Evolutionary conservation across 1,140 invertebrate species (phyloP), one percentile per base, ranked within the genome.

Genomic region (Nomia melanderi): DNA sequence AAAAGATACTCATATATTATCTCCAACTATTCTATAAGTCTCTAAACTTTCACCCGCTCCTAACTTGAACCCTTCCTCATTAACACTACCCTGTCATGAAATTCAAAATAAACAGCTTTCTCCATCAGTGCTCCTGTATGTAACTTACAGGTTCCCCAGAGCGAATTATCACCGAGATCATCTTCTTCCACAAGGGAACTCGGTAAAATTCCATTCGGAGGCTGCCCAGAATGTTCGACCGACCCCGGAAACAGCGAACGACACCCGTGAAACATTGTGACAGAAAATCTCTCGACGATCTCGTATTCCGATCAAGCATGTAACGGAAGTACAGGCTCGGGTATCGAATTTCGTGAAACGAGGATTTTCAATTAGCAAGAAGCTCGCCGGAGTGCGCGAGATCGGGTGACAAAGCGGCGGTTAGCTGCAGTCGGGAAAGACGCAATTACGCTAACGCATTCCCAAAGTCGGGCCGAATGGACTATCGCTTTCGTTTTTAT

Each of bases 321-420:
- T 33, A 31, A 4, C 33, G n/a, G 31, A 8, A 5, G 53, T 29
- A 23, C 6, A 5, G 27, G 20, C 11, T n/a, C n/a, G n/a, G 17
- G 12, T 69, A 56, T 79, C 57, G 57, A 81, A 75, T 80, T 79
- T 69, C 64, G 7, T 41, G 25, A 54, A 54, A 36, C 64, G 64
- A 69, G 63, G 36, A 27, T 47, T 80, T 79, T 75, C 62, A 81
- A 81, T 81, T 80, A 80, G 25, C 27, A 31, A 41, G 59, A n/a
- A 73, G 29, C 23, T 39, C 29, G 70, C 23, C 1, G 12, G n/a
- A 31, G 14, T 36, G 41, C 36, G 8, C 25, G 59, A n/a, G 25
- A 20, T 79, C 59, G 39, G 36, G 47, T 70, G 50, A 60, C 67
- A 79, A 81, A 73, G 77, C 41, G 23, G 44, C 33, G 8, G 57